A percentile compares a stretch with the other conserved stretches of the same genome.
Conservation (phyloP, 2,113 vertebrate species). For the Mesitornis unicolor region DNA sequence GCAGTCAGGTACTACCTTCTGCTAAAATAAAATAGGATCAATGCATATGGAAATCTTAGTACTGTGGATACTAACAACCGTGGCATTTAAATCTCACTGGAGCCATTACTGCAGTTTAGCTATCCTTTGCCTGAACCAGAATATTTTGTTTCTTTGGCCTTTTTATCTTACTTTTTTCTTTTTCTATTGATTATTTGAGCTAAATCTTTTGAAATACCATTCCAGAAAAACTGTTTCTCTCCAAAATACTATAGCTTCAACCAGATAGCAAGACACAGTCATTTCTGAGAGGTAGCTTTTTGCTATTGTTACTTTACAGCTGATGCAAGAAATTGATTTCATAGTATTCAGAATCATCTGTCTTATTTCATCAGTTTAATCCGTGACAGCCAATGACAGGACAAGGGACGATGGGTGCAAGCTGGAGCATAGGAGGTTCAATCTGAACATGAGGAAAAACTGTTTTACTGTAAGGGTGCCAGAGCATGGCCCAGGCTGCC, state of each 20-base stretch:
- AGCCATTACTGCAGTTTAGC: neutral
- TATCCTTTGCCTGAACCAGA: neutral
- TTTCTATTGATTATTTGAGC: neutral
- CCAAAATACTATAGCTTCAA: constrained; percentile 18
- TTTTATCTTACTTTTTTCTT: neutral
- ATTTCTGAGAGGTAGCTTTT: constrained; percentile 12
- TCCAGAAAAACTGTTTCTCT: constrained; percentile 8
- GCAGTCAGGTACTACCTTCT: neutral
- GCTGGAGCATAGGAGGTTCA: too few relatives aligned
- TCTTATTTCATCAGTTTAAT: neutral
- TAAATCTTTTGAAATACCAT: neutral
- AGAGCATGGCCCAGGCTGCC: too few relatives aligned
- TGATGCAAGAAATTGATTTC: constrained; percentile 15
- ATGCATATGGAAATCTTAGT: neutral
- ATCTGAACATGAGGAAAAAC: too few relatives aligned
- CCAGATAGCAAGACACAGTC: neutral
- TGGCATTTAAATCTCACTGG: neutral
- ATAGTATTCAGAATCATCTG: neutral
- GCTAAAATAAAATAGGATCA: neutral
- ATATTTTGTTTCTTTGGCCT: constrained; percentile 10
- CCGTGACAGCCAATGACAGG: too few relatives aligned
- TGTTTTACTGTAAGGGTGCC: too few relatives aligned
- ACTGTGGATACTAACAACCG: neutral
- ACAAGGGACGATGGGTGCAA: too few relatives aligned
- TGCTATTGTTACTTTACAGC: neutral